phyloP scores from a whole-genome alignment of 2,113 vertebrate species.

The Corydoras sp. region DNA sequence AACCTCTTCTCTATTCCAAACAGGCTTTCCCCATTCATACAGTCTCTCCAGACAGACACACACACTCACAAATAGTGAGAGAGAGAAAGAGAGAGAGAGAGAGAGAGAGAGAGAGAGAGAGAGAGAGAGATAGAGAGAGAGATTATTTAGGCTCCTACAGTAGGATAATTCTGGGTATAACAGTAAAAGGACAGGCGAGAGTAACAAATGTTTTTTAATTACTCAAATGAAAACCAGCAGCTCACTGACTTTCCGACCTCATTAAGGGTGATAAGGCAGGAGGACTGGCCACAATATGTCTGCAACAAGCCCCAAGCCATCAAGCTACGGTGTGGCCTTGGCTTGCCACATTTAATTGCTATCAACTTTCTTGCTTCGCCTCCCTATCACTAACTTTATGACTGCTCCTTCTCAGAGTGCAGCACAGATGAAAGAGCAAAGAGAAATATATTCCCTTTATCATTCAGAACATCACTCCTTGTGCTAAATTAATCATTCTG shows the following conservation, averaged over 20 bases:
- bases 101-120: conserved; percentile 3
- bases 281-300: conserved; percentile 6
- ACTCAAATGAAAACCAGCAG: background rate
- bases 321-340: background rate
- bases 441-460: conserved; percentile 55
- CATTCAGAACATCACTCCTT: conserved; percentile 45
- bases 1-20: conserved; percentile 17
- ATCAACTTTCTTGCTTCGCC: conserved; percentile 32
- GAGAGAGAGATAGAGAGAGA: conserved; percentile 1
- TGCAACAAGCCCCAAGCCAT: conserved; percentile 4
- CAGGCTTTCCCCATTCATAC: conserved; percentile 34
- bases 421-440: conserved; percentile 44
- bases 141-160: background rate
- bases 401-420: conserved; percentile 28
- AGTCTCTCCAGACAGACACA: background rate
- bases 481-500: conserved; percentile 51
- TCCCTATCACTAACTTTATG: conserved; percentile 30
- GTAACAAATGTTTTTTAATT: background rate
- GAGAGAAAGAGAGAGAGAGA: background rate
- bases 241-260: conserved; percentile 9
- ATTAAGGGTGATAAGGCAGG: background rate
- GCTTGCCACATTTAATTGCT: conserved; percentile 29
- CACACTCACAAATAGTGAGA: background rate
- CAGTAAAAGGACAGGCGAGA: background rate
- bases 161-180: conserved; percentile 10